Percentiles rank a stretch among this genome's conserved stretches.
phyloP scores from a whole-genome alignment of 2,888 invertebrate species.

The Itoplectis maculator region DNA sequence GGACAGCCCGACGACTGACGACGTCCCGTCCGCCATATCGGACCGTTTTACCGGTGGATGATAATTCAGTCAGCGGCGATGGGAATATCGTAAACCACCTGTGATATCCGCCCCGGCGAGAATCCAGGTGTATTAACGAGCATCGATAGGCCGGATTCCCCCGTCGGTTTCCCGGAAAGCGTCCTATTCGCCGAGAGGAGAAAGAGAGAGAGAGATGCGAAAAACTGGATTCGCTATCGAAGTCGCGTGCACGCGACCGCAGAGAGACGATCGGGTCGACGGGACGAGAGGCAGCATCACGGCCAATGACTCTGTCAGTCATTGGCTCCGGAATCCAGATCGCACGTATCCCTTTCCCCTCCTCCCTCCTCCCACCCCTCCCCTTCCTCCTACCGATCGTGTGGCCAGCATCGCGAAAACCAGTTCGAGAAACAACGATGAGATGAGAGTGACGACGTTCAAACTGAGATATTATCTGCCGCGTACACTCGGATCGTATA shows the following conservation, averaged over 20 bases:
- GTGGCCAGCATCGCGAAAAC: slow-evolving; percentile 58
- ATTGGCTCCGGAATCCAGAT: slow-evolving; percentile 66
- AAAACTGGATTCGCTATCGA: slow-evolving; percentile 66
- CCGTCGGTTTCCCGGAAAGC: slow-evolving; percentile 69
- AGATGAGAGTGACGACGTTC: slow-evolving; percentile 67
- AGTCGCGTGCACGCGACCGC: slow-evolving; percentile 49
- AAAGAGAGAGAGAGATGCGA: slow-evolving; percentile 57
- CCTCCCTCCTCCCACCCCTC: too few species aligned
- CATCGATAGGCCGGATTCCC: slow-evolving; percentile 60
- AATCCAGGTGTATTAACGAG: slow-evolving; percentile 62
- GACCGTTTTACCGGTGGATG: slow-evolving; percentile 4
- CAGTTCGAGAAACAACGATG: slow-evolving; percentile 66
- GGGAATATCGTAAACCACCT: slow-evolving; percentile 54
- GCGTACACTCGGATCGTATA: slow-evolving; percentile 40
- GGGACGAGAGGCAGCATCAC: slow-evolving; percentile 56
- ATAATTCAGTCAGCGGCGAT: slow-evolving; percentile 35
- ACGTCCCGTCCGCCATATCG: too few species aligned
- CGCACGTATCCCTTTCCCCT: too few species aligned
- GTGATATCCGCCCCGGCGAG: slow-evolving; percentile 44
- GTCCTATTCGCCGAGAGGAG: slow-evolving; percentile 43
- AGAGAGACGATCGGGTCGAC: slow-evolving; percentile 43
- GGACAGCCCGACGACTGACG: neutral
- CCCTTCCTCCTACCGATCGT: slow-evolving; percentile 14
- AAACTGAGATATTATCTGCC: slow-evolving; percentile 67
- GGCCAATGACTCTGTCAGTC: slow-evolving; percentile 72